phyloP scores from a whole-genome alignment of 2,888 invertebrate genomes.

The Anorthoa munda region DNA sequence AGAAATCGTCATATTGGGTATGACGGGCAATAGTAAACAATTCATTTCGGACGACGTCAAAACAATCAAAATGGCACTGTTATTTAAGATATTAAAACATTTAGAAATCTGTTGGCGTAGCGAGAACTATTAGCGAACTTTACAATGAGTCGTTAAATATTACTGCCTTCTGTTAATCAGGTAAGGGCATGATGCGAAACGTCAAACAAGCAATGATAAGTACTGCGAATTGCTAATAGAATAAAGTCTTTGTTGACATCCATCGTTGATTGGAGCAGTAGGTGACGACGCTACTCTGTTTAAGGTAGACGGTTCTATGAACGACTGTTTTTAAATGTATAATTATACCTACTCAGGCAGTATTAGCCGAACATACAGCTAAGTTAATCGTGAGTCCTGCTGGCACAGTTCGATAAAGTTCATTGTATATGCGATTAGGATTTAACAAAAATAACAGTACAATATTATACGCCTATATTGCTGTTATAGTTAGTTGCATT shows the following conservation, averaged over 20 bases:
- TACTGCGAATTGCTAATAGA: slow-evolving; percentile 78
- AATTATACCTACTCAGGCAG: slow-evolving; percentile 26
- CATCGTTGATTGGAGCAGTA: slow-evolving; percentile 44
- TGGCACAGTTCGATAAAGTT: slow-evolving; percentile 17
- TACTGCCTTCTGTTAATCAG: slow-evolving; percentile 83
- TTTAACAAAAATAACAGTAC: slow-evolving; percentile 34
- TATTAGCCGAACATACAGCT: slow-evolving; percentile 8
- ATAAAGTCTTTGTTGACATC: slow-evolving; percentile 52
- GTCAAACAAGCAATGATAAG: slow-evolving; percentile 72
- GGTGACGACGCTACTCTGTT: slow-evolving; percentile 22
- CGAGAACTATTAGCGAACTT: slow-evolving; percentile 79
- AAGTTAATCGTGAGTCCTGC: not conserved
- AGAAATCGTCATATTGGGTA: slow-evolving; percentile 46
- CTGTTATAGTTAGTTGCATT: slow-evolving; percentile 39
- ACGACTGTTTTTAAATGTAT: slow-evolving; percentile 43
- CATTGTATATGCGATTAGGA: slow-evolving; percentile 20
- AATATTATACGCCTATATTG: slow-evolving; percentile 26
- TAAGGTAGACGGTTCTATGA: slow-evolving; percentile 45
- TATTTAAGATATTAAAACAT: slow-evolving; percentile 70
- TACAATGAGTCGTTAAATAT: slow-evolving; percentile 89
- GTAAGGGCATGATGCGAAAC: slow-evolving; percentile 82
- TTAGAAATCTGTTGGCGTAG: slow-evolving; percentile 78
- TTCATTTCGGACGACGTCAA: slow-evolving; percentile 37
- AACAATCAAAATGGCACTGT: slow-evolving; percentile 53
- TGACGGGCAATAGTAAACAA: slow-evolving; percentile 33